These are phyloP conservation scores for Ruditapes philippinarum DNA, from an alignment of 1,140 invertebrate genomes.

Conservation along the genomic window DNA sequence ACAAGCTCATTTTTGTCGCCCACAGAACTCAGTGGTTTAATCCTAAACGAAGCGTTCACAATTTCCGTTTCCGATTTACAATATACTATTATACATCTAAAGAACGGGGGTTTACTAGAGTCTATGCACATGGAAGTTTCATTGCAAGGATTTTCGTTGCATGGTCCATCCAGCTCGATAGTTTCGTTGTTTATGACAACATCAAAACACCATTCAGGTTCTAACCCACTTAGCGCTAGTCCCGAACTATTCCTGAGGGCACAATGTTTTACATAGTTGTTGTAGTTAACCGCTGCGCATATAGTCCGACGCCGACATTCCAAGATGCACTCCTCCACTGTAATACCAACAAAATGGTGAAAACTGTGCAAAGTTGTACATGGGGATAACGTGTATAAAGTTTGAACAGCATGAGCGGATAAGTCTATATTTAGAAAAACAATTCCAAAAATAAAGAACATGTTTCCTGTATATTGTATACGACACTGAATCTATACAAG, in stretches of 20 bases:
- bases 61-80: background rate
- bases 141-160: background rate
- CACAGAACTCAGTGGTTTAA: background rate
- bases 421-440: too few relatives aligned
- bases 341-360: background rate
- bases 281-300: slow-evolving; percentile 1
- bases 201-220: background rate
- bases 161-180: background rate
- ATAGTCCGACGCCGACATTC: background rate
- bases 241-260: background rate
- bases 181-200: background rate
- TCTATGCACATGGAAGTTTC: background rate
- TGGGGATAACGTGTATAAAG: background rate
- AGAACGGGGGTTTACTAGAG: background rate
- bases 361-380: background rate
- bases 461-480: too few relatives aligned
- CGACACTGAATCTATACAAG: too few relatives aligned
- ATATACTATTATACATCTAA: background rate
- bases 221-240: background rate
- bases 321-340: background rate
- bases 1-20: background rate
- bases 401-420: too few relatives aligned
- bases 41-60: background rate
- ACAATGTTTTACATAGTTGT: background rate
- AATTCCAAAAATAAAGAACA: too few relatives aligned